Evolutionary conservation across 2,113 vertebrate species (phyloP), one percentile per base, ranked within the genome.

Genomic region (Colius striatus): DNA sequence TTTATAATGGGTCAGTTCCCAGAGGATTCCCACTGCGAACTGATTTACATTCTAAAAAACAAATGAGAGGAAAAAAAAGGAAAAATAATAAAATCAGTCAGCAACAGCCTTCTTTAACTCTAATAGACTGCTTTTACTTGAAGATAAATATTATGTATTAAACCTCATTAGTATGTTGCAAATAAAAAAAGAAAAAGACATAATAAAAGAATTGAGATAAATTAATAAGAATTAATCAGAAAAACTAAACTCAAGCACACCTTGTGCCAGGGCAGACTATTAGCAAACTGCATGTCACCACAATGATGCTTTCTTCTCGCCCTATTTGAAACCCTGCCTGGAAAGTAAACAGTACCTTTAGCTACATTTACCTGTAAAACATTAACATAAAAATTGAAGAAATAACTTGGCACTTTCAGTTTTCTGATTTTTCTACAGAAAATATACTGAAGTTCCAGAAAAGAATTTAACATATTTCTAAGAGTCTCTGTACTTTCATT

Each of bases 1-100:
- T 92, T 90, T 90, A 79, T 96, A 97, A 90, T 68, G 68, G 83
- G 88, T 87, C 88, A 87, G 50, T 58, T 96, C 95, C 92, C 90
- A 78, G 43, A 61, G 86, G 96, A 89, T 48, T 82, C 68, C 53
- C 4, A 4, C 91, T 89, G 78, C 70, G 76, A 92, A 70, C 66
- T 94, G 93, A 92, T 95, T 94, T 92, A 92, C 54, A 92, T 76
- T 81, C 88, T 25, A 54, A 48, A 88, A n/a, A 54, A 38, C 84
- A 57, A 58, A 11, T 6, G 51, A 27, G 12, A 57, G 13, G 9
- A 41, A 36, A 55, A 47, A 29, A 5, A 7, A 3, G 32, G 27
- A 47, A 45, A 38, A 21, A 14, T 5, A 12, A 57, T 38, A 43
- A 34, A 54, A 36, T 43, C 58, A 51, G n/a, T 55, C 85, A 83